Percentiles rank a stretch among this genome's conserved stretches.
These are phyloP conservation scores for Panzeria rudis DNA, from an alignment of 2,888 invertebrate genomes.

Conservation along the genomic window DNA sequence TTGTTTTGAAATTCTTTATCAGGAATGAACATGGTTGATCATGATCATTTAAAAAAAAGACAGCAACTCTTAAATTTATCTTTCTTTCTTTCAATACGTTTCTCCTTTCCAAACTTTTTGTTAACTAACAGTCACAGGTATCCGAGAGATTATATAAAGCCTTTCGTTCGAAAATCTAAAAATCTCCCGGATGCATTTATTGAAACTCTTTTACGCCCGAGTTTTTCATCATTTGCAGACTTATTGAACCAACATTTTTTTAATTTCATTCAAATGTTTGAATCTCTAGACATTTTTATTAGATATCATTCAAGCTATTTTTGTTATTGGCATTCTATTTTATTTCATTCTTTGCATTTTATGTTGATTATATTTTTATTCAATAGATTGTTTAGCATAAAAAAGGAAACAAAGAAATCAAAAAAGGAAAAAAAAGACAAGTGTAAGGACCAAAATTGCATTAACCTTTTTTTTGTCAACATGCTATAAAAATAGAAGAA, in stretches of 20 bases:
- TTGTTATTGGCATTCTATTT: neutral
- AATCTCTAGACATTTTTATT: neutral
- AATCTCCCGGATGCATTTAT: too few species aligned
- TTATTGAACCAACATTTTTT: neutral
- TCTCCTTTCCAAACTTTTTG: too few species aligned
- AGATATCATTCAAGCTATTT: neutral
- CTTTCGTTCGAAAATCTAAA: too few species aligned
- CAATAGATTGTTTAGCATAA: neutral
- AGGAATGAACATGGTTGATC: too few species aligned
- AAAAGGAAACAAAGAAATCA: neutral
- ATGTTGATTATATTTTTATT: neutral
- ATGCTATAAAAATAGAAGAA: neutral
- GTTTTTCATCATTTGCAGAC: neutral
- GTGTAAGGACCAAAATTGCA: neutral
- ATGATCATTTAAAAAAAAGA: too few species aligned
- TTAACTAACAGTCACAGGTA: too few species aligned
- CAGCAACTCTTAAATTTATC: too few species aligned
- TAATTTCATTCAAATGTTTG: neutral
- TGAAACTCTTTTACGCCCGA: neutral
- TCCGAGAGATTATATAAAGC: too few species aligned
- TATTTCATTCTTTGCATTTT: neutral
- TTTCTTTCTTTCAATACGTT: too few species aligned
- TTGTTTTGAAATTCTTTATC: too few species aligned
- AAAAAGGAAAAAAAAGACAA: neutral
- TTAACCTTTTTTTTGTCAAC: too few species aligned